These are phyloP conservation scores for Spodoptera frugiperda DNA, from an alignment of 1,140 invertebrate species.

Conservation along the genomic window DNA sequence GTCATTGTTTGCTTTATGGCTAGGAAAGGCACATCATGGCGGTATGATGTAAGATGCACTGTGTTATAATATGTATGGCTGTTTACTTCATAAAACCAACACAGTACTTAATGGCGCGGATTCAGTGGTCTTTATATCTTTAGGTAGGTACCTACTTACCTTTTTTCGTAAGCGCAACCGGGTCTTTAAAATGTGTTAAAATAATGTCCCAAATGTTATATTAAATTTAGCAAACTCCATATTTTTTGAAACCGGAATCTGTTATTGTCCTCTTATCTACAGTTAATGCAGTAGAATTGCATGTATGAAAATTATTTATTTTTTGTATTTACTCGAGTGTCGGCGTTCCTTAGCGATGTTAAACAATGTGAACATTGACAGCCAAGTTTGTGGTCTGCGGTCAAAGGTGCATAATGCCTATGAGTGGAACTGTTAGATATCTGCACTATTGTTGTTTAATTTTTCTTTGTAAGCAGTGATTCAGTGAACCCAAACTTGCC, in stretches of 20 bases:
- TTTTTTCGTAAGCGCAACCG: too few relatives aligned
- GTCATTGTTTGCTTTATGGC: slow-evolving; percentile 39
- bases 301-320: neutral
- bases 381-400: slow-evolving; percentile 40
- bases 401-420: slow-evolving; percentile 18
- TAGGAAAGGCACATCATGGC: slow-evolving; percentile 2
- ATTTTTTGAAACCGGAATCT: too few relatives aligned
- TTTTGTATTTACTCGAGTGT: too few relatives aligned
- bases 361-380: neutral
- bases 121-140: too few relatives aligned
- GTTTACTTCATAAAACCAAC: neutral
- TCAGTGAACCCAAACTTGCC: slow-evolving; percentile 42
- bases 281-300: neutral
- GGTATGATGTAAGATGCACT: slow-evolving; percentile 15
- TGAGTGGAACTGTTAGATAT: slow-evolving; percentile 12
- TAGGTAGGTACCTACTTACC: too few relatives aligned
- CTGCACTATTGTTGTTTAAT: slow-evolving; percentile 56
- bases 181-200: too few relatives aligned
- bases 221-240: too few relatives aligned
- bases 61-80: neutral
- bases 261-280: too few relatives aligned
- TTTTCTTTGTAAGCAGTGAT: slow-evolving; percentile 43
- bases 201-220: too few relatives aligned
- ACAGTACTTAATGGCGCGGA: too few relatives aligned
- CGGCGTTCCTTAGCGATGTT: neutral